Base-by-base conservation (phyloP, 2,888 invertebrate genomes). In the Drosophila setosimentum region DNA sequence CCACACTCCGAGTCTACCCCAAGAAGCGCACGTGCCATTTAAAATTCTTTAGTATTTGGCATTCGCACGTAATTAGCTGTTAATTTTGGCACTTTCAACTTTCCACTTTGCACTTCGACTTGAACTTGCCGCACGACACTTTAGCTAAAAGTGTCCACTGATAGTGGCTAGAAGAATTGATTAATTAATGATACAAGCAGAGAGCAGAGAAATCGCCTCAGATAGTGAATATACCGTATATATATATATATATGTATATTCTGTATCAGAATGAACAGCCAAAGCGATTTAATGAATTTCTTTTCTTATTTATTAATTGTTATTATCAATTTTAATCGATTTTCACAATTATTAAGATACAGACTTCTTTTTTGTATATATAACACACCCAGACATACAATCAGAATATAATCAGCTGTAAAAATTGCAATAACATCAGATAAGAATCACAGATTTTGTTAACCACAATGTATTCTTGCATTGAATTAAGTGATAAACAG, bases 21-120 rank as follows among this genome's bases (percentile, higher is more conserved):
- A n/a, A 24, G 27, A 16, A 49, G 49, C 40, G 59, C 61, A 64
- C 75, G 67, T 62, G 54, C 64, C 76, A 80, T 73, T 69, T 83
- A 65, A 70, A 77, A 77, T 80, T 63, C 70, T 75, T 49, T 81
- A 78, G 59, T 53, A 81, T 72, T 80, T 72, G 78, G 61, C 73
- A 85, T 78, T 78, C 78, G 76, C 86, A 87, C 88, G 80, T 84
- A 84, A 84, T 84, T 84, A 84, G 78, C 83, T 86, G 83, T 76
- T 84, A 83, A 84, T 84, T 88, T 88, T 88, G 86, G 75, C 64
- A 76, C 64, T 74, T 74, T 74, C 57, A 68, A 51, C 33, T 60
- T 35, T 63, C 35, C 57, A 55, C 77, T 49, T 27, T 24, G 27
- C 27, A 49, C 27, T 49, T 49, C 49, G 18, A 82, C 76, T 81